Evolutionary conservation across 2,797 vertebrate genomes (phyloP).

Genomic region (Chaenodraco wilsoni): DNA sequence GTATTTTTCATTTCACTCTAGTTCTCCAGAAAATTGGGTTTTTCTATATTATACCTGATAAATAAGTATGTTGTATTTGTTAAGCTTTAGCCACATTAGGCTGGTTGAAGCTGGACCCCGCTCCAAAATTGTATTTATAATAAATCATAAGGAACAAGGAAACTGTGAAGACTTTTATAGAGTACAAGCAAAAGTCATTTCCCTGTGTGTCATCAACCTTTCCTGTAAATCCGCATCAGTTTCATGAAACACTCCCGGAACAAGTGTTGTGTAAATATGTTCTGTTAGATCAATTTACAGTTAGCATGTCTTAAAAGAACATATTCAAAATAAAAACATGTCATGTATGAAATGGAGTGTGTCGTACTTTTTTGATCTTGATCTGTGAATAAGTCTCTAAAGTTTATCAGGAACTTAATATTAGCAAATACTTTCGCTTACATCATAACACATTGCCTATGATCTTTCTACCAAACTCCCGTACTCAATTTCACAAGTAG

Average conservation of each 20-base stretch:
- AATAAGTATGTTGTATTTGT: not conserved
- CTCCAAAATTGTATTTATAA: slow-evolving; percentile 1
- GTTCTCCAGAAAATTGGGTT: slow-evolving; percentile 34
- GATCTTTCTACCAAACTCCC: not conserved
- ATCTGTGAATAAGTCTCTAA: not conserved
- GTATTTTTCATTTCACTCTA: not conserved
- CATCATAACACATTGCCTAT: slow-evolving; percentile 1
- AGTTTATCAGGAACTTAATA: not conserved
- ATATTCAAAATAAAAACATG: slow-evolving; percentile 6
- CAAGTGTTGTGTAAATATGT: slow-evolving; percentile 9
- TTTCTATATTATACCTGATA: slow-evolving; percentile 28
- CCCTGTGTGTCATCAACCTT: slow-evolving; percentile 5
- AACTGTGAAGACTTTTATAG: slow-evolving; percentile 20
- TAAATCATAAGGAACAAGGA: slow-evolving; percentile 18
- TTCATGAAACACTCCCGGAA: slow-evolving; percentile 13
- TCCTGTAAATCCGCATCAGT: slow-evolving; percentile 34
- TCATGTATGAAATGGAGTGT: not conserved
- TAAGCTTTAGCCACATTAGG: no score
- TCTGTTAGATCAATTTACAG: not conserved
- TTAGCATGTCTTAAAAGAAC: not conserved
- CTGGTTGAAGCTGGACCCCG: no score
- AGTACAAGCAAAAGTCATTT: not conserved
- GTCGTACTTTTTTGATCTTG: not conserved
- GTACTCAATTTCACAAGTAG: slow-evolving; percentile 10
- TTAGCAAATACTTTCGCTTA: slow-evolving; percentile 1